Base-by-base conservation (phyloP, 2,888 invertebrate species). In the Agrilus cyanescens region DNA sequence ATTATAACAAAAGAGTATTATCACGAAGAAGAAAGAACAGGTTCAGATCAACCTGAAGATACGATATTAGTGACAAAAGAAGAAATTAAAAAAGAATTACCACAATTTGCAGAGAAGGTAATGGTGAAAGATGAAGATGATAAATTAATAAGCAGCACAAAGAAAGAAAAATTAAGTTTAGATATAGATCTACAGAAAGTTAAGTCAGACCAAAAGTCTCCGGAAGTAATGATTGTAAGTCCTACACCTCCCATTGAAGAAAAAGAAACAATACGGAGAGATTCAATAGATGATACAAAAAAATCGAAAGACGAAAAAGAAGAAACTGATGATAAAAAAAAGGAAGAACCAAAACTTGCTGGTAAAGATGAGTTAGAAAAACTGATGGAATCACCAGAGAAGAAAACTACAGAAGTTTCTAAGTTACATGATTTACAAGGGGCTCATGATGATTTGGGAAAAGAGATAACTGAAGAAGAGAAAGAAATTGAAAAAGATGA, bases 241-340 rank as follows among this genome's bases (percentile, higher is more conserved):
- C 25, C 25, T 1, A 25, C 25, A 3, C 25, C 25, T 8, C 25
- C 25, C 25, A 25, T 10, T 25, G 20, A 39, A 16, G 39, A 32
- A 14, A 31, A 38, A 13, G 31, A 38, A 8, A 30, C 38, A 31
- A 25, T 13, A 12, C 14, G 15, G 31, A 13, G 12, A 14, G 38
- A 15, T 15, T 8, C 4, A 13, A 4, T 40, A 2, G 46, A 40
- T 18, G 43, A 44, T 34, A 44, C 40, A 46, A 37, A 44, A 33
- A 38, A 46, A 36, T 36, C 14, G 34, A 38, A 15, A 39, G 46
- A 38, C 35, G 30, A 13, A 32, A 38, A 30, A 10, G 37, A 43
- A 20, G 32, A 13, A 12, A 16, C 38, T 13, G 34, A 13, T 10
- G 32, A 41, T 4, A 38, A n/a, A 42, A 31, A 12, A 29, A 18